Evolutionary conservation across 2,797 vertebrate genomes (phyloP).

Genomic region (Acanthurus lineatus): DNA sequence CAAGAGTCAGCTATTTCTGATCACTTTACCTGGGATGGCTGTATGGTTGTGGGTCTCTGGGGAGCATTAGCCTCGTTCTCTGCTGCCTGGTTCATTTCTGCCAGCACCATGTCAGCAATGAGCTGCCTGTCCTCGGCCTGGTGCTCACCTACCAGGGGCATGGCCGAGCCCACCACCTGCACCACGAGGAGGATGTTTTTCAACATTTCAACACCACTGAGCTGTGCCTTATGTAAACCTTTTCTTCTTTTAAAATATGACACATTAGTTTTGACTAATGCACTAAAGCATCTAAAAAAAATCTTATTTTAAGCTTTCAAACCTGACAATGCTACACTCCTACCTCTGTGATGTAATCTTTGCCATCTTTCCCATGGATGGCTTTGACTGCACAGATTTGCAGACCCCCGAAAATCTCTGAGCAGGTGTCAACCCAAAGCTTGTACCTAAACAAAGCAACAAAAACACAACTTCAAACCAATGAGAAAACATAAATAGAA

Average conservation of each 20-base stretch:
- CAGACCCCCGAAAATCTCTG: constrained; percentile 95
- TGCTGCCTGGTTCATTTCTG: constrained; percentile 90
- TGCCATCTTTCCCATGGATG: constrained; percentile 97
- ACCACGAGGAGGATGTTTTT: constrained; percentile 7
- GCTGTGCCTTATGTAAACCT: neutral
- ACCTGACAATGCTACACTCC: constrained; percentile 29
- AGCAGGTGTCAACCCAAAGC: constrained; percentile 96
- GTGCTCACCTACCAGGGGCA: constrained; percentile 96
- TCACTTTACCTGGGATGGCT: constrained; percentile 91
- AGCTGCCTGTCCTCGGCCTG: constrained; percentile 95
- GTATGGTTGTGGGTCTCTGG: constrained; percentile 92
- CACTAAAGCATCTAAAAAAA: neutral
- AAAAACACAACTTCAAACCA: neutral
- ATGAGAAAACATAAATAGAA: neutral
- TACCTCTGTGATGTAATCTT: constrained; percentile 99
- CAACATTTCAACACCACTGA: neutral
- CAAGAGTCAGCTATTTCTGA: too few species aligned
- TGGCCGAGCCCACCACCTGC: constrained; percentile 95
- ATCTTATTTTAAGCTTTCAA: constrained; percentile 3
- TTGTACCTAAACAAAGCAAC: constrained; percentile 89
- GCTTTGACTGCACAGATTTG: constrained; percentile 98
- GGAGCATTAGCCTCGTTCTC: constrained; percentile 90
- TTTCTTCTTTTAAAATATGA: neutral
- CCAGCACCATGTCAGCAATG: constrained; percentile 92
- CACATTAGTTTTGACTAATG: neutral